Conservation (phyloP, 2,113 vertebrate species). For the Saimiri boliviensis region DNA sequence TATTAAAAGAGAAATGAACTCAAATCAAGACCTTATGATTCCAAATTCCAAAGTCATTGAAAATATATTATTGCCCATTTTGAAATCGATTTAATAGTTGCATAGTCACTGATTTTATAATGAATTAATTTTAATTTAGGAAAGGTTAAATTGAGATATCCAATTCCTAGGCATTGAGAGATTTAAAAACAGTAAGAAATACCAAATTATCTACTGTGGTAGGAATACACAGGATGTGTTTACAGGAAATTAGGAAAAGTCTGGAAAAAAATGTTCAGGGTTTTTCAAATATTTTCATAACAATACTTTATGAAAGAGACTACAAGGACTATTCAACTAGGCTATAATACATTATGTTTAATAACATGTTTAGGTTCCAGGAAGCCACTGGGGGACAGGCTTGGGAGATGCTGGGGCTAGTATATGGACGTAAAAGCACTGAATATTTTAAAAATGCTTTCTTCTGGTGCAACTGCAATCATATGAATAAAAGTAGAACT, state of each 20-base stretch:
- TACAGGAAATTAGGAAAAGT: background rate
- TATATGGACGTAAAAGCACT: background rate
- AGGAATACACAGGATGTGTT: background rate
- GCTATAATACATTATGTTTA: constrained; percentile 1
- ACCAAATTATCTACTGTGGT: background rate
- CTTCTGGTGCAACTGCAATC: background rate
- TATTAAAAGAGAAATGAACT: background rate
- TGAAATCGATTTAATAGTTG: background rate
- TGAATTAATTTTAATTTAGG: background rate
- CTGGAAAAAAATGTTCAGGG: background rate
- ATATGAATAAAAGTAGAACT: background rate
- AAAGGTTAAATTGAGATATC: background rate
- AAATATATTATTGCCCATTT: background rate
- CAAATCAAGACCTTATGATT: background rate
- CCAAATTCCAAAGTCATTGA: background rate
- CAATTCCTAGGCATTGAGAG: background rate
- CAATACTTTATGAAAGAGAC: background rate
- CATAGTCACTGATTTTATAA: background rate
- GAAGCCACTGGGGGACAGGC: background rate
- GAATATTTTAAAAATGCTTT: background rate
- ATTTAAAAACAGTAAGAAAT: background rate
- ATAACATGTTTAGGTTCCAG: background rate
- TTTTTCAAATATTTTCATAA: background rate
- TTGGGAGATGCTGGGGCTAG: background rate
- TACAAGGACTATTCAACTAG: background rate